These are phyloP conservation scores for Cosmia pyralina DNA, from an alignment of 2,888 invertebrate genomes.

Conservation along the genomic window DNA sequence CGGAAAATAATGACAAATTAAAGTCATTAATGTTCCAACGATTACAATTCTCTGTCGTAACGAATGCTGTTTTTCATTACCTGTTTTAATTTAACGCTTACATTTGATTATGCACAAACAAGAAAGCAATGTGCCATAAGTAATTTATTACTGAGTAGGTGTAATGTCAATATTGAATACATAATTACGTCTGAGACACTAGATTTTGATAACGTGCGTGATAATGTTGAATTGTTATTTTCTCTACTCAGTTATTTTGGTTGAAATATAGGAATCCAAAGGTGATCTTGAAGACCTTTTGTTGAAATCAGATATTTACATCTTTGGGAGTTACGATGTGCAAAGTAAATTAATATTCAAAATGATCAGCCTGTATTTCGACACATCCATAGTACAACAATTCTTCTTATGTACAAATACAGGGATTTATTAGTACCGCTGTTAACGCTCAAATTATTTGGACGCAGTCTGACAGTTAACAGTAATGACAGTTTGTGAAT, in stretches of 20 bases:
- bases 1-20: slow-evolving; percentile 19
- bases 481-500: slow-evolving; percentile 27
- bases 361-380: slow-evolving; percentile 29
- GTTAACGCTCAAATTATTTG: slow-evolving; percentile 24
- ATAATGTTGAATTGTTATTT: slow-evolving; percentile 43
- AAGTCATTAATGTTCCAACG: slow-evolving; percentile 44
- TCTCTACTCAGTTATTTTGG: slow-evolving; percentile 10
- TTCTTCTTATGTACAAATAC: slow-evolving; percentile 22
- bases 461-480: slow-evolving; percentile 1
- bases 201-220: slow-evolving; percentile 48
- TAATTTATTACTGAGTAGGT: slow-evolving; percentile 50
- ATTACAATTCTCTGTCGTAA: slow-evolving; percentile 57
- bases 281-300: slow-evolving; percentile 9
- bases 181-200: slow-evolving; percentile 40
- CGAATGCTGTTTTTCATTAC: slow-evolving; percentile 46
- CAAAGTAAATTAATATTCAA: slow-evolving; percentile 10
- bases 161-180: slow-evolving; percentile 55
- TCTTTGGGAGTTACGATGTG: neutral
- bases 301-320: slow-evolving; percentile 13
- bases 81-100: slow-evolving; percentile 51
- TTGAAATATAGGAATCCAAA: slow-evolving; percentile 11
- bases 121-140: slow-evolving; percentile 52
- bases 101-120: slow-evolving; percentile 49
- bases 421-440: slow-evolving; percentile 26
- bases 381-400: slow-evolving; percentile 1